These are phyloP conservation scores for Hippasteria phrygiana DNA, from an alignment of 53 echinoderm and acorn worm genomes.

Conservation along the genomic window DNA sequence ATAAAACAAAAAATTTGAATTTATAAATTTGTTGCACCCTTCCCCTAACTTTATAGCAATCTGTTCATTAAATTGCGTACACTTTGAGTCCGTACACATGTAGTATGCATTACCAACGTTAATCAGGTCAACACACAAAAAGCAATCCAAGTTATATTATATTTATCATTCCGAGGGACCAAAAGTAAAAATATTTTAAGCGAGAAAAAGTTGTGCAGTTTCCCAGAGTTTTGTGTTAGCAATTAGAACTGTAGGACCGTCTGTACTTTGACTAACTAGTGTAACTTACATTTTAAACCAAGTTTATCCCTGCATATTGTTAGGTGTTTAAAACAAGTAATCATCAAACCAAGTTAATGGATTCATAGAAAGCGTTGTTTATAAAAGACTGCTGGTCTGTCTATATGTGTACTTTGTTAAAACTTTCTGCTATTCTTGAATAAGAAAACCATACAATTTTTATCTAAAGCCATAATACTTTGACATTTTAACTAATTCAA, in stretches of 20 bases:
- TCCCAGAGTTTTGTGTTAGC: slow-evolving; percentile 48
- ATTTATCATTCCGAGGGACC: slow-evolving; percentile 49
- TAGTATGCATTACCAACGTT: slow-evolving; percentile 40
- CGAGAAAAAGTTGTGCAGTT: slow-evolving; percentile 48
- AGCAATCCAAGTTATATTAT: slow-evolving; percentile 46
- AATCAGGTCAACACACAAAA: slow-evolving; percentile 53
- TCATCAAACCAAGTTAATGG: slow-evolving; percentile 15
- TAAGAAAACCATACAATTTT: slow-evolving; percentile 28
- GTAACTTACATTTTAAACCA: slow-evolving; percentile 4
- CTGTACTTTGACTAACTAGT: slow-evolving; percentile 50
- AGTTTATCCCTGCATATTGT: slow-evolving; percentile 31
- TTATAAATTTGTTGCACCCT: background rate
- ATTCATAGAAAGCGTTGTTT: slow-evolving; percentile 25
- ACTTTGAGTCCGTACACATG: background rate
- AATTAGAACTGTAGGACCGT: slow-evolving; percentile 49
- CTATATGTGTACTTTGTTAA: slow-evolving; percentile 24
- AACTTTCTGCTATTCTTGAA: slow-evolving; percentile 46
- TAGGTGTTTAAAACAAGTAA: slow-evolving; percentile 12
- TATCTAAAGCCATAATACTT: slow-evolving; percentile 34
- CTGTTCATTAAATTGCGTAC: background rate
- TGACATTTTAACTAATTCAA: background rate
- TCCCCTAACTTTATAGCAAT: background rate
- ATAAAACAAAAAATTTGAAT: background rate
- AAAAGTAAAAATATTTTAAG: slow-evolving; percentile 46
- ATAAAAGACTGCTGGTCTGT: slow-evolving; percentile 64